Evolutionary conservation across 2,113 vertebrate genomes (phyloP).

Genomic region (Eulemur macaco): DNA sequence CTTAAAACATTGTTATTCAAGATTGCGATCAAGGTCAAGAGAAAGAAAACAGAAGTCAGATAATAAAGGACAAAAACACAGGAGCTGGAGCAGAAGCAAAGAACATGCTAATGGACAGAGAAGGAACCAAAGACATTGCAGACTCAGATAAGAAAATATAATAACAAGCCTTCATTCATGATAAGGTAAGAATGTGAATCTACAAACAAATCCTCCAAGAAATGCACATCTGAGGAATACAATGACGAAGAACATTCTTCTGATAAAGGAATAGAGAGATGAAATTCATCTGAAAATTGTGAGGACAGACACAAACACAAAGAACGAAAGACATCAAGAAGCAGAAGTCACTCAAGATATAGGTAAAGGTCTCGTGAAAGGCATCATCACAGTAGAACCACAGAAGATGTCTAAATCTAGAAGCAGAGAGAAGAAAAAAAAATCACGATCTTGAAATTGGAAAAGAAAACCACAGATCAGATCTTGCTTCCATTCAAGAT

Average conservation of each 20-base stretch:
- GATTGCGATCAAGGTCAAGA: slow-evolving; percentile 92
- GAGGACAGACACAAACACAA: slow-evolving; percentile 93
- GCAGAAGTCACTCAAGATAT: slow-evolving; percentile 91
- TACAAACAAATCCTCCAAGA: slow-evolving; percentile 93
- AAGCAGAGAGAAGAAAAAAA: slow-evolving; percentile 87
- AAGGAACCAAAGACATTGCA: slow-evolving; percentile 99
- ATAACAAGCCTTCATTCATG: slow-evolving; percentile 98
- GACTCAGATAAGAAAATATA: slow-evolving; percentile 98
- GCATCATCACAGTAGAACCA: slow-evolving; percentile 91
- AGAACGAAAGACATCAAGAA: slow-evolving; percentile 90
- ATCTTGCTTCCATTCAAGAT: slow-evolving; percentile 91
- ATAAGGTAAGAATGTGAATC: slow-evolving; percentile 96
- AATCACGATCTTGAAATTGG: slow-evolving; percentile 89
- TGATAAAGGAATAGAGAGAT: slow-evolving; percentile 90
- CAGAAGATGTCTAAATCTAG: slow-evolving; percentile 85
- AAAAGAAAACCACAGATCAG: slow-evolving; percentile 89
- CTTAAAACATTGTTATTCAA: slow-evolving; percentile 93
- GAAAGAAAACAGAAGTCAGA: slow-evolving; percentile 90
- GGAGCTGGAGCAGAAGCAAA: slow-evolving; percentile 97
- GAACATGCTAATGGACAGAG: slow-evolving; percentile 99
- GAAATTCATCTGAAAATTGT: slow-evolving; percentile 91
- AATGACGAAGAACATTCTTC: slow-evolving; percentile 88
- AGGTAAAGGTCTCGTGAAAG: slow-evolving; percentile 93
- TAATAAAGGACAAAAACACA: slow-evolving; percentile 89
- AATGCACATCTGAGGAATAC: slow-evolving; percentile 90